These are phyloP conservation scores for Piliocolobus tephrosceles DNA, from an alignment of 2,113 vertebrate genomes.

Conservation along the genomic window DNA sequence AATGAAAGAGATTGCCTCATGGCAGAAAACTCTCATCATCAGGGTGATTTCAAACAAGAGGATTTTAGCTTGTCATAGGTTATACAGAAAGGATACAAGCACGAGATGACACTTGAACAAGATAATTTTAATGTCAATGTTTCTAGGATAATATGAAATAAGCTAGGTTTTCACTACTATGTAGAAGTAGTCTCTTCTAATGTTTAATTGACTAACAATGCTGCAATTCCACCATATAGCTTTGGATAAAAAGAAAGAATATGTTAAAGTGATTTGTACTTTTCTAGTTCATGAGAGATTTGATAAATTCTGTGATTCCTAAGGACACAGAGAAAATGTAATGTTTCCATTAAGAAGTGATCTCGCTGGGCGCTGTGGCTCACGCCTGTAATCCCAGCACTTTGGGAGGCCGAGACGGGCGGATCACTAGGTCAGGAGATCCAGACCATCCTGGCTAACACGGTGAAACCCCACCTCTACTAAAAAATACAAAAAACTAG, in stretches of 20 bases:
- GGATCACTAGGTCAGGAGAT: no score
- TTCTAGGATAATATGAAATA: constrained; percentile 23
- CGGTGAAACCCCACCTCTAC: no score
- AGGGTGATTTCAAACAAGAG: not conserved
- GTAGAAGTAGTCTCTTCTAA: not conserved
- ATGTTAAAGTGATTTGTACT: not conserved
- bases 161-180: not conserved
- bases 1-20: not conserved
- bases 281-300: not conserved
- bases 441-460: no score
- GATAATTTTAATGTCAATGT: not conserved
- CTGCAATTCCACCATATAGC: not conserved
- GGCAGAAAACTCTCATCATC: not conserved
- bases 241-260: constrained; percentile 40
- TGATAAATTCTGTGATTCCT: not conserved
- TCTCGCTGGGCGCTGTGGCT: not conserved
- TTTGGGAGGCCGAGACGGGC: no score
- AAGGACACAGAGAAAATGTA: not conserved
- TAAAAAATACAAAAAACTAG: no score
- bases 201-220: not conserved
- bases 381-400: no score
- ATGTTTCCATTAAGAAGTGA: not conserved
- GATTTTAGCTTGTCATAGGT: constrained; percentile 11
- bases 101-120: not conserved
- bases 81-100: not conserved